phyloP scores from a whole-genome alignment of 2,888 invertebrate species.

The Agelastica alni region DNA sequence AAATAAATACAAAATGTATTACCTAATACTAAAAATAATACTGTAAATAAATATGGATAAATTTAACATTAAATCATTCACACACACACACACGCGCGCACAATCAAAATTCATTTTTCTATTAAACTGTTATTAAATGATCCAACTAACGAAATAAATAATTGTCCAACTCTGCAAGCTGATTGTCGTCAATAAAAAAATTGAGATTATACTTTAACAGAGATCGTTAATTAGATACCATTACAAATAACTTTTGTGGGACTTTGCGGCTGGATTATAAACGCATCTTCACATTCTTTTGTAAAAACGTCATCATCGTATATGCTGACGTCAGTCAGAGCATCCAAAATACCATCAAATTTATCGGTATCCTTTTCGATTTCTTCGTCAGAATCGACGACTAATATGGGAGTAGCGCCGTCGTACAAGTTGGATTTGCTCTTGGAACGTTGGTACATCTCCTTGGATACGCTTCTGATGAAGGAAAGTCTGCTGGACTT shows the following conservation, averaged over 20 bases:
- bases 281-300: constrained; percentile 39
- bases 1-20: too few species aligned
- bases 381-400: constrained; percentile 57
- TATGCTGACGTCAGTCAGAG: constrained; percentile 34
- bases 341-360: constrained; percentile 40
- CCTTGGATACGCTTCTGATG: constrained; percentile 62
- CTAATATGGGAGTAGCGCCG: constrained; percentile 62
- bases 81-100: too few species aligned
- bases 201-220: too few species aligned
- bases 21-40: too few species aligned
- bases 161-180: too few species aligned
- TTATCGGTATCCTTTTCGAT: constrained; percentile 31
- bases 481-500: constrained; percentile 63
- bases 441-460: constrained; percentile 59
- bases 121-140: too few species aligned
- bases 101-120: too few species aligned
- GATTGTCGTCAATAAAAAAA: too few species aligned
- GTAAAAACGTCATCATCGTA: constrained; percentile 43
- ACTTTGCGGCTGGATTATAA: constrained; percentile 37
- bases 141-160: too few species aligned
- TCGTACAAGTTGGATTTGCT: constrained; percentile 61
- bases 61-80: too few species aligned
- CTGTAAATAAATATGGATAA: too few species aligned
- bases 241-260: constrained; percentile 21
- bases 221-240: too few species aligned